Base-by-base conservation (phyloP, 2,113 vertebrate genomes). In the Patagioenas fasciata region DNA sequence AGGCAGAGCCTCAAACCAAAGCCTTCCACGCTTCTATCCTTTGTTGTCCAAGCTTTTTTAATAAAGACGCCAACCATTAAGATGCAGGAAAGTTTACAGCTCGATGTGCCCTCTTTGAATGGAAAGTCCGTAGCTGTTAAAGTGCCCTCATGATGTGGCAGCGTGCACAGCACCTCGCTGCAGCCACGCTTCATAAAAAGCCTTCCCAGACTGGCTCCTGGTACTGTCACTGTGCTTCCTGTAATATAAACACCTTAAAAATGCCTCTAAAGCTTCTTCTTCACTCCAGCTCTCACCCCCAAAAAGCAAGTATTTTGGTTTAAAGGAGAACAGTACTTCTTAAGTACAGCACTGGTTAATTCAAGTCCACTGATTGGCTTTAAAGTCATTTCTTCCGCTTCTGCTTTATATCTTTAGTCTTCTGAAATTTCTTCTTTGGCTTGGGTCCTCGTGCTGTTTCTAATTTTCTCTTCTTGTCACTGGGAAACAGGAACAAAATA, bases 381-480 rank as follows among this genome's bases (percentile, higher is more conserved):
- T 38, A 5, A 65, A 79, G 50, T 97, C 64, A 97, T 62, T 98
- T 98, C 93, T 97, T 97, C 95, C 88, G 61, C 91, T 98, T 98
- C 79, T 94, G 97, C 73, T 96, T 99, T 60, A 65, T 88, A 26
- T 98, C 98, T 94, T 98, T 99, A 88, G 90, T 96, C 78, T 96
- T 99, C 98, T 99, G 99, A 74, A 98, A 96, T 92, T 98, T 99
- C 96, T 99, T 98, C n/a, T 95, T 97, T 56, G 98, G 97, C 75
- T 95, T 97, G 50, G 91, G 96, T 31, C 97, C 97, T 67, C 62
- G 91, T n/a, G 97, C 85, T 61, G 88, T 34, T 92, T 98, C 79
- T 97, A 97, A 50, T 93, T 99, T 99, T 96, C 99, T 98, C 96
- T 99, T 99, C 98, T 99, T 99, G 93, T 99, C 98, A 97, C 99